A percentile compares a stretch with the other conserved stretches of the same genome.
These are phyloP conservation scores for Nanorana parkeri DNA, from an alignment of 2,113 vertebrate genomes.

Conservation along the genomic window DNA sequence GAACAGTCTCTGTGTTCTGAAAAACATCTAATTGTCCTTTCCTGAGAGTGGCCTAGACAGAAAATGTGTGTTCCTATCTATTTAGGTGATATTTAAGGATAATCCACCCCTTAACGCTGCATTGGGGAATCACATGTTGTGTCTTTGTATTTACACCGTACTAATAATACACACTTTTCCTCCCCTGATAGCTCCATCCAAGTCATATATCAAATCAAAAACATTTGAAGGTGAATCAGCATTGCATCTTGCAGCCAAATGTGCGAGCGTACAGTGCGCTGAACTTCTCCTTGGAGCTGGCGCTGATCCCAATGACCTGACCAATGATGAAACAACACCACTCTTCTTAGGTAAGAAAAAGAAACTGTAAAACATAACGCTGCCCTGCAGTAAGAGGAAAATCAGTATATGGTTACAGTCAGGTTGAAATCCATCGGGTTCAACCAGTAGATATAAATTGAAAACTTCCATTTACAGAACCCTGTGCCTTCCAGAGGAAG, in stretches of 20 bases:
- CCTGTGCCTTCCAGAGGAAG: too few relatives aligned
- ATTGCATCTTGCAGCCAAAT: constrained; percentile 81
- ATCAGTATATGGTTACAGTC: too few relatives aligned
- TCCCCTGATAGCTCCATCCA: constrained; percentile 66
- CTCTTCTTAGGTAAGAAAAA: constrained; percentile 83
- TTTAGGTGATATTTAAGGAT: background rate
- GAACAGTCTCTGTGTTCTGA: too few relatives aligned
- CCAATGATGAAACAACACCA: constrained; percentile 82
- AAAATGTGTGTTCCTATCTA: background rate
- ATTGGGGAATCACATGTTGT: background rate
- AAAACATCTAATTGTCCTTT: background rate
- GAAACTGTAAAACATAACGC: too few relatives aligned
- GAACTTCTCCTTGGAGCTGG: constrained; percentile 78
- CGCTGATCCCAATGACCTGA: constrained; percentile 78
- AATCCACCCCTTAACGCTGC: background rate
- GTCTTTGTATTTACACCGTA: background rate
- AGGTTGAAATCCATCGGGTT: too few relatives aligned
- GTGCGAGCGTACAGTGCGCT: constrained; percentile 74
- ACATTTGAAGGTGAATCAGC: constrained; percentile 86
- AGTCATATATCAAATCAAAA: constrained; percentile 75
- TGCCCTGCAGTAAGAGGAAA: too few relatives aligned
- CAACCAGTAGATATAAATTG: too few relatives aligned
- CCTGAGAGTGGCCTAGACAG: background rate
- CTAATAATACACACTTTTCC: background rate
- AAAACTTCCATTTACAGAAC: too few relatives aligned